Evolutionary conservation across 2,888 invertebrate genomes (phyloP), one percentile per base, ranked within the genome.

Genomic region (Empis livida): DNA sequence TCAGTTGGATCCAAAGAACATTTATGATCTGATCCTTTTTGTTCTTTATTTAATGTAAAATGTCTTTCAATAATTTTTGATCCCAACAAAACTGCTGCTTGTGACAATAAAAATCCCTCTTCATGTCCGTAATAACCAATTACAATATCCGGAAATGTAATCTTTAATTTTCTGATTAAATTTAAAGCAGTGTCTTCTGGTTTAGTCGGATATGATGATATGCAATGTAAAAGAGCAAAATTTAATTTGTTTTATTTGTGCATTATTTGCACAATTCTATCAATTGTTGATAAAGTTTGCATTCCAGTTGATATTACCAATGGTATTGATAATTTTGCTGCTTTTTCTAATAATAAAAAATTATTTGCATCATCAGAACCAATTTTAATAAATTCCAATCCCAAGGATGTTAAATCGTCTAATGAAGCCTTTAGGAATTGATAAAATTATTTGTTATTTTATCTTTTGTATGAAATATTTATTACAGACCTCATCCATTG

Each of bases 61-160:
- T 89, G 89, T 50, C 86, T 77, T 65, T 89, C 89, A 53, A 89
- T 69, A 30, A 88, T 63, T 50, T 82, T 83, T 43, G 87, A 85
- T 43, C 89, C 89, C 46, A 82, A 62, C 41, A 85, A 78, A 10
- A 85, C 80, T 3, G 88, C 84, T 13, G 79, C 84, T 44, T 82
- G 61, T 3, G 79, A 77, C 14, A 83, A 75, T 35, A 77, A 73
- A 17, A 74, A 76, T 0, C 84, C 86, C 8, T 78, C 53, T 66
- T 89, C 89, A 61, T 89, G 89, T 0, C 88, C 88, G 1, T 88
- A 89, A 63, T 88, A 89, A 2, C 89, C 89, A 47, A 89, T 76
- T 0, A 77, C 72, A n/a, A 81, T 68, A 54, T 79, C 75, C 10
- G 78, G 74, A 64, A 83, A 89, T 15, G 75, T 73, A 17, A 73